Percentiles rank a stretch among this genome's conserved stretches.
phyloP scores from a whole-genome alignment of 2,888 invertebrate species.

The Ophion obscuratus region DNA sequence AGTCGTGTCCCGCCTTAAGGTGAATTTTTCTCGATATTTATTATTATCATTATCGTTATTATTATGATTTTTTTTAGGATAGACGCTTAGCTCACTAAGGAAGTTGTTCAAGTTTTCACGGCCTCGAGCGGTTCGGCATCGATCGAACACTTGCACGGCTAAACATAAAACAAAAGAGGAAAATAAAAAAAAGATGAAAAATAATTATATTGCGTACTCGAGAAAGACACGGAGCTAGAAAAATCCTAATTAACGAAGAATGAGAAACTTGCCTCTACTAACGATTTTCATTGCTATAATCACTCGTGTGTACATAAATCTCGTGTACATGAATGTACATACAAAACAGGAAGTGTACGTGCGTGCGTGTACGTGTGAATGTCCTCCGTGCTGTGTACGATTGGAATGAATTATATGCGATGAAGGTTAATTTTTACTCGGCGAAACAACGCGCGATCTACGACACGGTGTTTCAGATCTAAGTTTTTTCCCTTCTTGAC shows the following conservation, averaged over 20 bases:
- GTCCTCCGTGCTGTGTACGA: constrained; percentile 73
- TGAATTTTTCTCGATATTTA: constrained; percentile 28
- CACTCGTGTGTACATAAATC: constrained; percentile 75
- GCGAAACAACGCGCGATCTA: constrained; percentile 16
- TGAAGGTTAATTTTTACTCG: constrained; percentile 74
- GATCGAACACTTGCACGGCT: constrained; percentile 29
- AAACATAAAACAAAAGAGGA: constrained; percentile 68
- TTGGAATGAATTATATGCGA: constrained; percentile 71
- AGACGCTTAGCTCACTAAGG: constrained; percentile 60
- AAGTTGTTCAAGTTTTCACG: constrained; percentile 81
- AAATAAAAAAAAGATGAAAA: constrained; percentile 62
- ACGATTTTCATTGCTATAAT: constrained; percentile 67
- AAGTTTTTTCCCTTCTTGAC: not conserved
- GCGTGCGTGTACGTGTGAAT: constrained; percentile 68
- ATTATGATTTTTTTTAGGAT: constrained; percentile 56
- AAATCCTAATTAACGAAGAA: constrained; percentile 42
- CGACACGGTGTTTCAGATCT: too few relatives aligned
- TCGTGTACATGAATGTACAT: constrained; percentile 80
- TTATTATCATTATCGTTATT: constrained; percentile 17
- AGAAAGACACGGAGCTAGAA: constrained; percentile 60
- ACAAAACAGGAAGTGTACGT: constrained; percentile 61
- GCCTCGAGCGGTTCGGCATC: constrained; percentile 68
- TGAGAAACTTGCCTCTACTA: constrained; percentile 65
- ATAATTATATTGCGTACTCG: constrained; percentile 69
- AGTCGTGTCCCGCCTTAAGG: not conserved